phyloP scores from a whole-genome alignment of 2,113 vertebrate genomes.

The Cephalopterus ornatus region DNA sequence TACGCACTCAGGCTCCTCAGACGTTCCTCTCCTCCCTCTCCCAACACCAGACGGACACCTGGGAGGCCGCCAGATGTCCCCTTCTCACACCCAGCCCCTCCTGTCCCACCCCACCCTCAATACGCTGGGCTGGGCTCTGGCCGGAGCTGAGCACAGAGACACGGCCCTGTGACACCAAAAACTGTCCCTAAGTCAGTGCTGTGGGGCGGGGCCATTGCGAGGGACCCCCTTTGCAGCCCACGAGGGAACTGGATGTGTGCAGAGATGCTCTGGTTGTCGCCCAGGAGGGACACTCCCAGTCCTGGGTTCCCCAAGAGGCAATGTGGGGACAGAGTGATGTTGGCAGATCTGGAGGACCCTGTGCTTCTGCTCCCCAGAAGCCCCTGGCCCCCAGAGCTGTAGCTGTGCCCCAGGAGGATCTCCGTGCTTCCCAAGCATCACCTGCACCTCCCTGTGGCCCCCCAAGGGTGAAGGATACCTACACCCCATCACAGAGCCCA shows the following conservation, averaged over 20 bases:
- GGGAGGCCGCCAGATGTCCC: neutral
- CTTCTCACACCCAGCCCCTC: neutral
- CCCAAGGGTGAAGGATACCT: too few relatives aligned
- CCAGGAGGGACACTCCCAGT: neutral
- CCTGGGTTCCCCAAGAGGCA: neutral
- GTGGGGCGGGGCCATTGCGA: accelerated
- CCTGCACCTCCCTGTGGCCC: too few relatives aligned
- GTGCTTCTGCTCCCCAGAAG: neutral
- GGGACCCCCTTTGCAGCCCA: neutral
- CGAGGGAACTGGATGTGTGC: accelerated
- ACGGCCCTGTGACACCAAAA: accelerated
- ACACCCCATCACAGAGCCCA: too few relatives aligned
- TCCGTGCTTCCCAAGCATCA: neutral
- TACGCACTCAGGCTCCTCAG: neutral
- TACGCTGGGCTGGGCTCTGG: accelerated
- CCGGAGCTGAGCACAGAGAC: neutral
- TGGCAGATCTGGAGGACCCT: accelerated
- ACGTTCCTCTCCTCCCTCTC: neutral
- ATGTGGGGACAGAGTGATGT: accelerated
- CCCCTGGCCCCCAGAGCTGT: neutral
- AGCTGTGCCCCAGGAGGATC: neutral
- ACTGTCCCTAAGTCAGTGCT: accelerated
- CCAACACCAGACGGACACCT: neutral
- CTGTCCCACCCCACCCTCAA: neutral
- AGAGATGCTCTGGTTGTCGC: neutral